Evolutionary conservation across 92 coral and sea anemone genomes (phyloP).

Genomic region (Diadumene lineata): DNA sequence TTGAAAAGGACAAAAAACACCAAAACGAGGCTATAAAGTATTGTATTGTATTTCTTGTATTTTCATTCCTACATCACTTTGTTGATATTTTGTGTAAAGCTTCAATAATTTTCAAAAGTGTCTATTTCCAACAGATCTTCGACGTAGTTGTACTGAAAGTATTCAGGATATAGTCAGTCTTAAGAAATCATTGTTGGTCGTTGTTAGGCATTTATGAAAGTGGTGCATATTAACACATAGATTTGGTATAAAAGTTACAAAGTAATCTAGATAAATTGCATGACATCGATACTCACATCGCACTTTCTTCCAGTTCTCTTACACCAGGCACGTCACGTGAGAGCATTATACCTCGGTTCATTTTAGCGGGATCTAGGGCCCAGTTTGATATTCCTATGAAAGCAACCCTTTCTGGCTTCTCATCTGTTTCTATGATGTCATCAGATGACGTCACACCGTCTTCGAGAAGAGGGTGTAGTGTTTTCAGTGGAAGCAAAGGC

Average conservation of each 20-base stretch:
- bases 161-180: too few species aligned
- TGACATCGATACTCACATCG: constrained; percentile 52
- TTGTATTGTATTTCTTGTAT: neutral
- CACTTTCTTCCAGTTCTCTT: constrained; percentile 67
- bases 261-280: neutral
- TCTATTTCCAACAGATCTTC: too few species aligned
- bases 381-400: constrained; percentile 89
- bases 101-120: too few species aligned
- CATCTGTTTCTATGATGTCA: constrained; percentile 79
- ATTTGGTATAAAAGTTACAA: neutral
- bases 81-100: too few species aligned
- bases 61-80: neutral
- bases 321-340: constrained; percentile 67
- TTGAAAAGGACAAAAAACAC: too few species aligned
- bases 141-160: too few species aligned
- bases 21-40: too few species aligned
- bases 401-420: constrained; percentile 71
- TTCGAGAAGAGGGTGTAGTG: constrained; percentile 80
- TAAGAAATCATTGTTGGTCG: too few species aligned
- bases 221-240: too few species aligned
- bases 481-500: constrained; percentile 80
- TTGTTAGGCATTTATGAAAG: too few species aligned
- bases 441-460: constrained; percentile 79
- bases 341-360: constrained; percentile 82
- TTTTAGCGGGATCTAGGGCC: constrained; percentile 88